A percentile compares a stretch with the other conserved stretches of the same genome.
Conservation (phyloP, 2,888 invertebrate species). For the Theodoxus fluviatilis region DNA sequence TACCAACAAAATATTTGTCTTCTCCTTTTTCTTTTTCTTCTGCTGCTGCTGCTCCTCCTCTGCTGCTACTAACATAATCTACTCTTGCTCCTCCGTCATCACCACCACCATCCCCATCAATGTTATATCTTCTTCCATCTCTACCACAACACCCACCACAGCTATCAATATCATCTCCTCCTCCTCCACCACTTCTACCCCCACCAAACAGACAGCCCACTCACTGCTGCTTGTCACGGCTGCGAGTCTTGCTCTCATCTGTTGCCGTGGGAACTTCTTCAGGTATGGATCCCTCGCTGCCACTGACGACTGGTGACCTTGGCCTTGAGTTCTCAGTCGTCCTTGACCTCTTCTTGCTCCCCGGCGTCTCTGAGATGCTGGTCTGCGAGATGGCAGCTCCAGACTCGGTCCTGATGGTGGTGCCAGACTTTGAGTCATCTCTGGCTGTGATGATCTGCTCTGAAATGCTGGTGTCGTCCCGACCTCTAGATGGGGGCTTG, state of each 20-base stretch:
- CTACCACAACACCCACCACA: too few relatives aligned
- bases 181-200: too few relatives aligned
- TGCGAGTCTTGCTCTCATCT: not conserved
- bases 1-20: too few relatives aligned
- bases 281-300: slow-evolving; percentile 50
- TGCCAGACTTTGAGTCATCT: too few relatives aligned
- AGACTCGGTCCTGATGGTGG: slow-evolving; percentile 19
- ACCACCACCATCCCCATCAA: too few relatives aligned
- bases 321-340: not conserved
- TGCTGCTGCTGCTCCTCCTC: too few relatives aligned
- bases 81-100: too few relatives aligned
- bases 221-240: slow-evolving; percentile 26
- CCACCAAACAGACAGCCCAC: not conserved
- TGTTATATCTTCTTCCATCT: too few relatives aligned
- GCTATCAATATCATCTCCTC: too few relatives aligned
- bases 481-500: too few relatives aligned
- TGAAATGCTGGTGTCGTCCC: slow-evolving; percentile 37
- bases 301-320: slow-evolving; percentile 37
- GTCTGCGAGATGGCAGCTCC: not conserved
- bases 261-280: slow-evolving; percentile 44
- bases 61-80: too few relatives aligned
- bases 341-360: slow-evolving; percentile 25
- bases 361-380: slow-evolving; percentile 35
- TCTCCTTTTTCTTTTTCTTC: too few relatives aligned
- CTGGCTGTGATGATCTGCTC: slow-evolving; percentile 43